Conservation (phyloP, 1,140 invertebrate species). For the Triops longicaudatus region DNA sequence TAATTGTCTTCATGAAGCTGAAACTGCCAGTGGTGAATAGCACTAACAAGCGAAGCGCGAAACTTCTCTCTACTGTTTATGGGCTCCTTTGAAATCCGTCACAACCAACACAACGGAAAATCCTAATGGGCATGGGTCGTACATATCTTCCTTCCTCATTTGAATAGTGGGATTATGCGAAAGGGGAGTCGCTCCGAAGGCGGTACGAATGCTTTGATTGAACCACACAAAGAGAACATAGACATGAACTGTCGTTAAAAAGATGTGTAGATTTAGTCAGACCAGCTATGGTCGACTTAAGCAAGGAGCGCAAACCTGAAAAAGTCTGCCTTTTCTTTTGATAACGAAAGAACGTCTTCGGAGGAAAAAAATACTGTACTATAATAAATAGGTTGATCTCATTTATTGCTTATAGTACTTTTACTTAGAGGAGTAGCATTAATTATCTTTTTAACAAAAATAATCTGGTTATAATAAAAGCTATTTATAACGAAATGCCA, state of each 20-base stretch:
- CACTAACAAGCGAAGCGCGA: not conserved
- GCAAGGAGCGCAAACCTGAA: not conserved
- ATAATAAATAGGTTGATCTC: no score
- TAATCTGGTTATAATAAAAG: no score
- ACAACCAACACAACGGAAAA: not conserved
- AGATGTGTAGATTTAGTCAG: not conserved
- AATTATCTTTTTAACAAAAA: no score
- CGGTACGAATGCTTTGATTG: not conserved
- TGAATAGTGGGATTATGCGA: not conserved
- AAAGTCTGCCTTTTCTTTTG: no score
- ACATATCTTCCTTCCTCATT: not conserved
- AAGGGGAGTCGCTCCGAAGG: not conserved
- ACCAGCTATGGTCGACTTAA: not conserved
- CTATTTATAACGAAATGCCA: no score
- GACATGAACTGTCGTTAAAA: not conserved
- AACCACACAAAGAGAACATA: not conserved
- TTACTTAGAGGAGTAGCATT: no score
- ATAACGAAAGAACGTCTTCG: no score
- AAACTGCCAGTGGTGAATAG: conserved; percentile 1
- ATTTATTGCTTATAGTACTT: no score
- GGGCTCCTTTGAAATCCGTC: not conserved
- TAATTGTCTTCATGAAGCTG: conserved; percentile 8
- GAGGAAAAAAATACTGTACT: no score
- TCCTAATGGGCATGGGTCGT: not conserved
- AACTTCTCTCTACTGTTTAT: conserved; percentile 2